A percentile compares a stretch with the other conserved stretches of the same genome.
Evolutionary conservation across 2,113 vertebrate genomes (phyloP).

Genomic region (Eclectus roratus): DNA sequence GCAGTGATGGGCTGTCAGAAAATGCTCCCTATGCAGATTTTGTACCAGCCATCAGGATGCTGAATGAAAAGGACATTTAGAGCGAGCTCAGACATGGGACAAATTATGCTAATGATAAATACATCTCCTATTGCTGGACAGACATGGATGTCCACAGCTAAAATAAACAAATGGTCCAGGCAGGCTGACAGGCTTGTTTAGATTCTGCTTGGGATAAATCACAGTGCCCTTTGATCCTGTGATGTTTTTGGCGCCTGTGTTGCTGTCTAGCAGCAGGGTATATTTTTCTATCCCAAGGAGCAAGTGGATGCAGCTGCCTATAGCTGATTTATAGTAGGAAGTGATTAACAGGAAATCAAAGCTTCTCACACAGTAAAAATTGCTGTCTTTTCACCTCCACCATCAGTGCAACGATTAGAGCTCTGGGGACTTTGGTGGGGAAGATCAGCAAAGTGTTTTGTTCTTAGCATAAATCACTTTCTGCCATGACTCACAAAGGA

Average conservation of each 20-base stretch:
- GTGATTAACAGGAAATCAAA: conserved; percentile 60
- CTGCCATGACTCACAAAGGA: neutral
- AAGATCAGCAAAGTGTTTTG: neutral
- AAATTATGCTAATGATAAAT: conserved; percentile 43
- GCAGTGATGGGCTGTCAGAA: neutral
- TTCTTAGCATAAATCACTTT: neutral
- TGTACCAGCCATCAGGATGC: neutral
- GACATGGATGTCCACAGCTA: conserved; percentile 64
- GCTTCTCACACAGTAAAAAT: conserved; percentile 44
- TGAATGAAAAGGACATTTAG: conserved; percentile 37
- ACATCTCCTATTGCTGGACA: neutral
- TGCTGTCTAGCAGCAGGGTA: conserved; percentile 70
- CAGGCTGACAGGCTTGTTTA: conserved; percentile 63
- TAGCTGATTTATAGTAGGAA: conserved; percentile 77
- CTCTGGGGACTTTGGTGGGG: neutral
- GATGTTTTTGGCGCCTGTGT: conserved; percentile 74
- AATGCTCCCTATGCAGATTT: neutral
- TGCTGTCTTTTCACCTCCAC: conserved; percentile 50
- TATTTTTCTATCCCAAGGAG: conserved; percentile 64
- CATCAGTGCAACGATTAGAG: conserved; percentile 26
- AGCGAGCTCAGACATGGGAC: neutral
- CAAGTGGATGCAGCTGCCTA: conserved; percentile 71
- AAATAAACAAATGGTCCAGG: conserved; percentile 70
- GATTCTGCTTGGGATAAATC: conserved; percentile 58
- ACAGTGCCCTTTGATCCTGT: conserved; percentile 70